Base-by-base conservation (phyloP, 2,797 vertebrate species). In the Lates japonicus region DNA sequence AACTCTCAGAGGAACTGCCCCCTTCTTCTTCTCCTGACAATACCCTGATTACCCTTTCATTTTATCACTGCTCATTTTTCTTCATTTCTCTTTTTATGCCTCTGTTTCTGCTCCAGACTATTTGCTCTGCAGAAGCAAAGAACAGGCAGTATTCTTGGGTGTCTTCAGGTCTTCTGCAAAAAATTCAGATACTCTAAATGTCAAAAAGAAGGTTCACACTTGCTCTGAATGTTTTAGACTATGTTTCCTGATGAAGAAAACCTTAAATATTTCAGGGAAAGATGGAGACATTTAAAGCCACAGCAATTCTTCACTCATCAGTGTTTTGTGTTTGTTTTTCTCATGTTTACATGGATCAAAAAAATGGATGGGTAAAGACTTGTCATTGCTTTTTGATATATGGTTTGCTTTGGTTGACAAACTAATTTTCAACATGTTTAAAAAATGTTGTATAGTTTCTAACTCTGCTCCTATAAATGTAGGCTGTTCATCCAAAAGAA, bases 11-110 rank as follows among this genome's bases (percentile, higher is more conserved):
- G 49, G 31, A 49, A 14, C 49, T 70, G 58, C 35, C 61, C 46
- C 29, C 58, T 33, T 60, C 20, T 42, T 55, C 42, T 66, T 65
- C 42, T 33, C n/a, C 59, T 64, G 52, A 83, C 74, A 70, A 68
- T 65, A 64, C 44, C 42, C 63, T 66, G 69, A 85, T 90, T 84
- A 83, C 17, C 33, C 69, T 83, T 82, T 84, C 42, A 79, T 80
- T 69, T 82, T n/a, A 76, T 70, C 75, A 64, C 49, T 5, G 8
- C 44, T 80, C 59, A 76, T 78, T 48, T 71, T 16, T 77, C 68
- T 80, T 75, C 62, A 66, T 61, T 65, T 20, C 60, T 64, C 16
- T 19, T 78, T 77, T 77, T 52, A 65, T 64, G 68, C 42, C 39
- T 63, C 46, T n/a, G 49, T 78, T 70, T 78, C 74, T 63, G 35